Evolutionary conservation across 2,797 vertebrate genomes (phyloP), one percentile per base, ranked within the genome.

Genomic region (Parambassis ranga): DNA sequence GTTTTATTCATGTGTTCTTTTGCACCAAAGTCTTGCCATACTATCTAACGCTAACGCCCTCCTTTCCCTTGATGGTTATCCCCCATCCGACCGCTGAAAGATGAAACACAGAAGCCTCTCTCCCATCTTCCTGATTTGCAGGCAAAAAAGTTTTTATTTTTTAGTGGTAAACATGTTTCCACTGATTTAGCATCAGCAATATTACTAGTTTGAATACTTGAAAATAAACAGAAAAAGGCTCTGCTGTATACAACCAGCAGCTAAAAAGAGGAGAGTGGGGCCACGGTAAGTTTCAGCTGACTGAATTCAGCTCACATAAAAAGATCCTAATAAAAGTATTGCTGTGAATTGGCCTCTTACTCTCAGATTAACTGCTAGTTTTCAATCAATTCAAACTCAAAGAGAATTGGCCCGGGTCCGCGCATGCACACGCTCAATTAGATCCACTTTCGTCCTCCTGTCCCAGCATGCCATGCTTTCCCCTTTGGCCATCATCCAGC

Each of bases 1-100:
- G 66, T 73, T 35, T 71, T 86, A 76, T 82, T 79, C 74, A 69
- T 82, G 66, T 62, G 24, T 70, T 75, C 53, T 70, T 86, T 84
- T 84, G 74, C 84, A 82, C 64, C 73, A 64, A 78, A 69, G 73
- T 75, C 61, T 53, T 50, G 20, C 81, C 66, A 57, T 48, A 41
- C 65, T 58, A 38, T 46, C 20, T 79, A 48, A 76, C 77, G 50
- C 58, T 64, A 66, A 77, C 70, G 3, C 55, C 42, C 39, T 61
- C 31, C 49, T 75, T 57, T 47, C 57, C 63, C 70, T 79, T 85
- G 77, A 85, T 81, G 79, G 66, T 71, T 76, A 71, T 78, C 37
- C 58, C 60, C 44, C 44, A 26, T 37, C 63, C 33, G 63, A 70
- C 52, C 78, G 71, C 56, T 58, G 50, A 6, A 63, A 64, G 69